Percentiles rank a stretch among this genome's conserved stretches.
Conservation (phyloP, 2,888 invertebrate species). For the Diloba caeruleocephala region DNA sequence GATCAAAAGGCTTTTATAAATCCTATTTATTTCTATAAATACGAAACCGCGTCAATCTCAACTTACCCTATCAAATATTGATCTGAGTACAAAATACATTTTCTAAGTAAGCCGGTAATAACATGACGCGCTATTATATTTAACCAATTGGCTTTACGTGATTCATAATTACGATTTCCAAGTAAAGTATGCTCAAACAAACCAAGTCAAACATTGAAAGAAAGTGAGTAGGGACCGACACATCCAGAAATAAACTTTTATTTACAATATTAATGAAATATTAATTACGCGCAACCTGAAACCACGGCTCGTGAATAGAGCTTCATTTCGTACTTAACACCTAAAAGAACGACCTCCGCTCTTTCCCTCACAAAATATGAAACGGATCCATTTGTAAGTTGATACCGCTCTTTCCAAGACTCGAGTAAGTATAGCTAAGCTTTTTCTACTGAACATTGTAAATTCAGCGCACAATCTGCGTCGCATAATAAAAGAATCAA, state of each 20-base stretch:
- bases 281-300: slow-evolving; percentile 32
- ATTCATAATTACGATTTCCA: slow-evolving; percentile 10
- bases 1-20: neutral
- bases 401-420: slow-evolving; percentile 11
- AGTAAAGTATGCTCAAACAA: slow-evolving; percentile 9
- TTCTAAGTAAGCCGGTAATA: slow-evolving; percentile 13
- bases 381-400: slow-evolving; percentile 33
- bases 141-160: slow-evolving; percentile 13
- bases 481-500: slow-evolving; percentile 2
- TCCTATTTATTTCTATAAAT: neutral
- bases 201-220: neutral
- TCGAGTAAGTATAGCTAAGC: neutral
- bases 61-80: neutral
- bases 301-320: slow-evolving; percentile 25
- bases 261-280: slow-evolving; percentile 23
- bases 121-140: slow-evolving; percentile 12
- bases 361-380: slow-evolving; percentile 25
- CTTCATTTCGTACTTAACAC: slow-evolving; percentile 33
- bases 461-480: slow-evolving; percentile 6
- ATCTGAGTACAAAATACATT: slow-evolving; percentile 2
- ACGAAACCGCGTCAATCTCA: neutral
- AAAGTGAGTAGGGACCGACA: slow-evolving; percentile 15
- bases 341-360: slow-evolving; percentile 26
- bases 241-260: slow-evolving; percentile 14
- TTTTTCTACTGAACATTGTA: slow-evolving; percentile 20